These are phyloP conservation scores for Turritopsis dohrnii DNA, from an alignment of 30 jellyfish, hydroid and myxozoan species.

Conservation along the genomic window DNA sequence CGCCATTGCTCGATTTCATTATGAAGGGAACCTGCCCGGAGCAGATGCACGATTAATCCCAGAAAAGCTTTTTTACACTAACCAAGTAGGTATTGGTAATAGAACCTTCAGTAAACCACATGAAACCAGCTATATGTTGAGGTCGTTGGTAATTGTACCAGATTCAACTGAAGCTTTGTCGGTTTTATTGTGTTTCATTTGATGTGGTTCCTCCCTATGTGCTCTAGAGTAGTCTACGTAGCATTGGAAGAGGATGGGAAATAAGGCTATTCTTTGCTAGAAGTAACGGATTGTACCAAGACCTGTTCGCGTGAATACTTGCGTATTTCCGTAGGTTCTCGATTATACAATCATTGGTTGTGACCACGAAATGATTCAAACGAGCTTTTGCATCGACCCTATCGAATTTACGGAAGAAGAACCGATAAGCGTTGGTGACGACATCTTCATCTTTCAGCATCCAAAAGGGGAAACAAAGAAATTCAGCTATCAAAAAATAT, in stretches of 20 bases:
- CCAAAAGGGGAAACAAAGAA: conserved; percentile 83
- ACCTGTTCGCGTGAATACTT: too few relatives aligned
- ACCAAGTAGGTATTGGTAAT: conserved; percentile 62
- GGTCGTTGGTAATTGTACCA: too few relatives aligned
- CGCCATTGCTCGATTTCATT: conserved; percentile 68
- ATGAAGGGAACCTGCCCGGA: conserved; percentile 75
- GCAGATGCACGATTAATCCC: conserved; percentile 50
- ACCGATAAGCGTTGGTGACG: conserved; percentile 51
- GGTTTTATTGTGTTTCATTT: too few relatives aligned
- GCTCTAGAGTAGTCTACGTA: not conserved
- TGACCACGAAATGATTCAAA: conserved; percentile 46
- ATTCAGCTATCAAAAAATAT: conserved; percentile 70
- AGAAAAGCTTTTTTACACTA: conserved; percentile 48
- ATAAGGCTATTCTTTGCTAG: too few relatives aligned
- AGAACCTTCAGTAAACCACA: too few relatives aligned
- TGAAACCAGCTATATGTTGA: too few relatives aligned
- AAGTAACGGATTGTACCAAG: too few relatives aligned
- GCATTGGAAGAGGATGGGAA: too few relatives aligned
- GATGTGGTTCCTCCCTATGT: not conserved
- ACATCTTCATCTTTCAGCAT: conserved; percentile 81
- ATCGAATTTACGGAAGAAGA: conserved; percentile 53
- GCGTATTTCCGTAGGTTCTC: conserved; percentile 33
- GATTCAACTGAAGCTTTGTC: too few relatives aligned
- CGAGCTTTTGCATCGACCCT: conserved; percentile 60
- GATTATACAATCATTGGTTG: conserved; percentile 95